Percentiles rank a stretch among this genome's conserved stretches.
Conservation (phyloP, 2,888 invertebrate species). For the Platycnemis pennipes region DNA sequence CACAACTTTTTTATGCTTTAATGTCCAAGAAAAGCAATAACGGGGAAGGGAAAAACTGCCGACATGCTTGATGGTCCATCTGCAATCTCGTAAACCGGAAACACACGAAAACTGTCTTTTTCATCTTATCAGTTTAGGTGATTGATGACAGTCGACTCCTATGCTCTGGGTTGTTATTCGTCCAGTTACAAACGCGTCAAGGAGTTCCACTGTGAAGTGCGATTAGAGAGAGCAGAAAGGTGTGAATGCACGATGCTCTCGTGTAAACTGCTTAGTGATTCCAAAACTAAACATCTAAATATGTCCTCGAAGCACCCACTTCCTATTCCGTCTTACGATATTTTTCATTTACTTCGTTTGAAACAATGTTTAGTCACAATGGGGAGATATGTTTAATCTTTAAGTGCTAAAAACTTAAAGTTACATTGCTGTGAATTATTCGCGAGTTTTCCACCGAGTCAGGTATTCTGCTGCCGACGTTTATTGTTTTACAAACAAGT, state of each 20-base stretch:
- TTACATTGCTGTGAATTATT: too few relatives aligned
- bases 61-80: background rate
- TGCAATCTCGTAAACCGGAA: conserved; percentile 29
- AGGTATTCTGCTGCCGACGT: too few relatives aligned
- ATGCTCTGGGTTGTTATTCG: background rate
- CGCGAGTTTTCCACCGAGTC: too few relatives aligned
- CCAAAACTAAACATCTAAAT: too few relatives aligned
- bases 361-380: too few relatives aligned
- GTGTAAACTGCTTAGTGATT: too few relatives aligned
- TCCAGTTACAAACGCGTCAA: background rate
- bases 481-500: too few relatives aligned
- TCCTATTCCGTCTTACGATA: too few relatives aligned
- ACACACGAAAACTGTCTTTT: background rate
- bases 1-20: background rate
- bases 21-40: background rate
- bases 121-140: background rate
- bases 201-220: background rate
- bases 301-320: background rate
- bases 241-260: background rate
- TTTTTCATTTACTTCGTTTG: too few relatives aligned
- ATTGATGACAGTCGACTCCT: background rate
- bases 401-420: too few relatives aligned
- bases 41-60: background rate
- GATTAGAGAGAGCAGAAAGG: background rate
- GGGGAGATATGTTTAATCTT: too few relatives aligned